Base-by-base conservation (phyloP, 1,140 invertebrate genomes). In the Acromyrmex charruanus region DNA sequence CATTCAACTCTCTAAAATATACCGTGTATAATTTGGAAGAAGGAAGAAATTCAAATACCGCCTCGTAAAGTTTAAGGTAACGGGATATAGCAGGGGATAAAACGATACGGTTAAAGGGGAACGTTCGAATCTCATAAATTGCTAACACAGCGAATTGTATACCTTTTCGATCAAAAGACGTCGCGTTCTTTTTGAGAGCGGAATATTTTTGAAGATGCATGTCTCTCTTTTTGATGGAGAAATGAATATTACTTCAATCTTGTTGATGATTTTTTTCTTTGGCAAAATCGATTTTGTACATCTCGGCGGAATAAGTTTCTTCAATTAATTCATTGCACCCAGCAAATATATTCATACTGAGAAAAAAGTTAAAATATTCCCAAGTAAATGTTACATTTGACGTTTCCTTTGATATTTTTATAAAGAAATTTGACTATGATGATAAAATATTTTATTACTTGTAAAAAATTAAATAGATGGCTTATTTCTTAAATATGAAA, bases 61-160 rank as follows among this genome's bases (percentile, higher is more conserved):
- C 18, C 25, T 59, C 39, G 68, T 74, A 49, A 82, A 74, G 35
- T 82, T 74, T 58, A 25, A 74, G 28, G 44, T 39, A 58, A 71
- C 65, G 21, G 65, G 31, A 31, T 58, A 31, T 71, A 39, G 55
- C 16, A 49, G 49, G 16, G 39, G 61, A 49, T 74, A 82, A 44
- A 44, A 59, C 68, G 66, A 35, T 61, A 82, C 44, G 25, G n/a
- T 74, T 61, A 82, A 58, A 14, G 35, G 35, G n/a, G 21, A 74
- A 59, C 12, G 44, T 74, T 74, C 35, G 55, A 74, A 74, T 82
- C 21, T 82, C 68, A 82, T 82, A 82, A 82, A 82, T 74, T 58
- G 28, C 18, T 74, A 74, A 69, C 49, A 31, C 2, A 12, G n/a
- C 28, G 65, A 69, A 39, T 31, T 39, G 49, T 69, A 59, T 72